Evolutionary conservation across 2,113 vertebrate species (phyloP).

Genomic region (Coreoperca whiteheadi): DNA sequence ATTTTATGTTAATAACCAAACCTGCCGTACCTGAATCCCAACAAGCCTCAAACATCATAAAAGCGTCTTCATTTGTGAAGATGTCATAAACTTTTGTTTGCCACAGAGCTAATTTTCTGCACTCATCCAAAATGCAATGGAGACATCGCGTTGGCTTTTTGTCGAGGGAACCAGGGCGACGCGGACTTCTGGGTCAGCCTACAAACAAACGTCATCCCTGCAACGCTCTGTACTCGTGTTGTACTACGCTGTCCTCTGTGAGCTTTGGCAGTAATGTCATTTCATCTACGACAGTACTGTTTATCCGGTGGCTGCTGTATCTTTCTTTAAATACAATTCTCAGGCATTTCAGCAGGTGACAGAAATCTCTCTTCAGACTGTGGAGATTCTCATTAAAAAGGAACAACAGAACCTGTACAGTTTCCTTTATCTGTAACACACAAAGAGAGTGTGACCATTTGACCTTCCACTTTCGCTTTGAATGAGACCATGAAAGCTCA

Average conservation of each 20-base stretch:
- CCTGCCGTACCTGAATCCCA: too few species aligned
- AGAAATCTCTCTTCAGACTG: neutral
- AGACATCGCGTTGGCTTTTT: too few species aligned
- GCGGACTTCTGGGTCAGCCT: too few species aligned
- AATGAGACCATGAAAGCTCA: slow-evolving; percentile 52
- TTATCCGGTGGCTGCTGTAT: neutral
- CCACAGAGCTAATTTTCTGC: too few species aligned
- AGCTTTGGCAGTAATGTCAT: neutral
- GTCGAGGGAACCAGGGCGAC: too few species aligned
- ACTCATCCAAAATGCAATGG: too few species aligned
- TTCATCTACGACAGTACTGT: neutral
- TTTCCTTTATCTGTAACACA: slow-evolving; percentile 34
- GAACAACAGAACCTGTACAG: neutral
- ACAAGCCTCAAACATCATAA: too few species aligned
- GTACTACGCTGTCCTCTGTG: slow-evolving; percentile 5
- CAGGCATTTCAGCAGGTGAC: neutral
- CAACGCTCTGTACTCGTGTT: too few species aligned
- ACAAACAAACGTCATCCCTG: too few species aligned
- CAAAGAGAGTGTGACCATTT: slow-evolving; percentile 6
- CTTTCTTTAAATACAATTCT: neutral
- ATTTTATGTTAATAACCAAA: too few species aligned
- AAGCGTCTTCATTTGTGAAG: too few species aligned
- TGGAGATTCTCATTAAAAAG: slow-evolving; percentile 6
- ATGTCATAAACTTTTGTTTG: too few species aligned
- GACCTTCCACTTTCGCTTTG: slow-evolving; percentile 31